Base-by-base conservation (phyloP, 2,797 vertebrate species). In the Darevskia mixta region DNA sequence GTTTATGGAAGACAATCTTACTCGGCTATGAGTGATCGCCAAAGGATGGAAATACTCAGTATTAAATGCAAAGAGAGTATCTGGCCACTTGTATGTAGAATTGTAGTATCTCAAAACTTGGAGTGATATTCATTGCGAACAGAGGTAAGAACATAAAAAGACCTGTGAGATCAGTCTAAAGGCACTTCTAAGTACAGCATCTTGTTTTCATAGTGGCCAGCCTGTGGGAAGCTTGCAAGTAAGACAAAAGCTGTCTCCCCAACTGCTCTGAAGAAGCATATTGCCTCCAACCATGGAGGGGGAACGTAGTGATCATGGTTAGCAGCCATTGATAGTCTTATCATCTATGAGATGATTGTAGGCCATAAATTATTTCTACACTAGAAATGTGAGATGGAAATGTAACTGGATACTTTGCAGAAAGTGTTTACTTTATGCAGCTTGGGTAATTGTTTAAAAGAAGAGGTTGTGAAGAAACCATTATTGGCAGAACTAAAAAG, bases 401-500 rank as follows among this genome's bases (percentile, higher is more conserved):
- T 69, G 29, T 58, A 69, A 76, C 23, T 67, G 43, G 55, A 69
- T 81, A 69, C 29, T 25, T 73, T 78, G 78, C 67, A 81, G 38
- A 76, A 35, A 61, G 7, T 64, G 41, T 90, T 87, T 85, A 81
- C 43, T 80, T 83, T 75, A 79, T 43, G 18, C 61, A 82, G 72
- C 32, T 27, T 69, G n/a, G 58, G 61, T 84, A 81, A 67, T 87
- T 55, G 49, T 78, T 45, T 85, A 75, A 11, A 88, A 67, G 6
- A 29, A 86, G 0, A 5, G 27, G 0, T 77, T 92, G 17, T 78
- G 45, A 90, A 87, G 82, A 79, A 3, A 79, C 17, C n/a, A 83
- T 43, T 87, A 1, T 76, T 90, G 87, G 72, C 20, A 88, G 6
- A 83, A 88, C 20, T 1, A 79, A n/a, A 91, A 90, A 79, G 0